Evolutionary conservation across 2,888 invertebrate species (phyloP).

Genomic region (Ganaspis brasiliensis): DNA sequence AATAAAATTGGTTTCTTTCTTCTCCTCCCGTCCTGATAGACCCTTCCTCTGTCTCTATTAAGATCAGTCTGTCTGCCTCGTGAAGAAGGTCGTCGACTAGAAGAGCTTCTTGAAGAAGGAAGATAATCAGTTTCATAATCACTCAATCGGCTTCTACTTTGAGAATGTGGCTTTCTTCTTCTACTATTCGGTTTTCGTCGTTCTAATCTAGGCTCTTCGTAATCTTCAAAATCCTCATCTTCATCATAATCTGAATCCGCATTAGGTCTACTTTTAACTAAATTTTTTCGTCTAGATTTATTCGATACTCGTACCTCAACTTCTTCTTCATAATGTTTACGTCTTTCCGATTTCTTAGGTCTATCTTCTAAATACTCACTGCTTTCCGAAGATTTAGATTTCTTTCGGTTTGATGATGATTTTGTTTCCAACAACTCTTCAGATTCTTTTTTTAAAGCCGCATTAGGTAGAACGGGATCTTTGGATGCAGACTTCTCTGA

Average conservation of each 20-base stretch:
- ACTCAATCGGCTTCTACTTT: constrained; percentile 1
- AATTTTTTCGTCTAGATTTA: constrained; percentile 25
- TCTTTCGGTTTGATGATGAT: constrained; percentile 51
- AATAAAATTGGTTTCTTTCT: constrained; percentile 24
- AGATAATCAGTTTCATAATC: constrained; percentile 41
- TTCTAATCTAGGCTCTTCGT: constrained; percentile 38
- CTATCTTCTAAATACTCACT: constrained; percentile 45
- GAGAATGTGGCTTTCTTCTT: constrained; percentile 36
- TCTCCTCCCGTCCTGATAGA: background rate
- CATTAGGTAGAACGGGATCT: background rate
- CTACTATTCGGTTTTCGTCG: constrained; percentile 5
- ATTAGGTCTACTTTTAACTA: background rate
- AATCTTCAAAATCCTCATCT: constrained; percentile 48
- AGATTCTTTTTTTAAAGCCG: background rate
- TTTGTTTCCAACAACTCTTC: constrained; percentile 52
- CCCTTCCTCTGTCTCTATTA: constrained; percentile 19
- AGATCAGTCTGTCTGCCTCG: constrained; percentile 23
- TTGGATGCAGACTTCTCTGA: constrained; percentile 11
- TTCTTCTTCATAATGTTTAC: constrained; percentile 51
- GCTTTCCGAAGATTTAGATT: constrained; percentile 46
- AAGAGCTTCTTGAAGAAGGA: constrained; percentile 21
- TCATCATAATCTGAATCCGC: constrained; percentile 40
- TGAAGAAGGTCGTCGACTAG: background rate
- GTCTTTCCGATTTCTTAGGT: constrained; percentile 47
- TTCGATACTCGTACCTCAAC: background rate